A percentile compares a stretch with the other conserved stretches of the same genome.
These are phyloP conservation scores for Mactromeris polynyma DNA, from an alignment of 2,888 invertebrate species.

Conservation along the genomic window DNA sequence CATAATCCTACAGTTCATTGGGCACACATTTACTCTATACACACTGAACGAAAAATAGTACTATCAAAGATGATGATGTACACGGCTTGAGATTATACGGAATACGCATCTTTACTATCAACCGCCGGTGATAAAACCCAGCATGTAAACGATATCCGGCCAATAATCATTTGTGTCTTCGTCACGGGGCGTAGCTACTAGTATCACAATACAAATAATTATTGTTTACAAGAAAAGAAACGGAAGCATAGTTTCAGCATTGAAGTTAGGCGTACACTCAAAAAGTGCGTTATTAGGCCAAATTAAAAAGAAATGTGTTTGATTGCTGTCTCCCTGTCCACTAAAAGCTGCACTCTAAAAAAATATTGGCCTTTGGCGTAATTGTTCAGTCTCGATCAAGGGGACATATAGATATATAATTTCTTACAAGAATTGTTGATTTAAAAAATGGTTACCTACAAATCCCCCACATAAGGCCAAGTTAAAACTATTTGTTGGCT, in stretches of 20 bases:
- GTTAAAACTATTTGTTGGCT: too few relatives aligned
- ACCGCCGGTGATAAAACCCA: conserved; percentile 10
- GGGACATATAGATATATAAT: too few relatives aligned
- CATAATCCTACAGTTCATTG: conserved; percentile 6
- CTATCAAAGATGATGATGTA: neutral
- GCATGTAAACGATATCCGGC: neutral
- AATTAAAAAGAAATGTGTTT: too few relatives aligned
- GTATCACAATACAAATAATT: neutral
- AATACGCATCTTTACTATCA: conserved; percentile 17
- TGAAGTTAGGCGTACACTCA: neutral
- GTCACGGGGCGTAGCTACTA: neutral
- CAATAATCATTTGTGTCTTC: neutral
- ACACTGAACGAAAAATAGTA: neutral
- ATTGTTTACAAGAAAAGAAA: neutral
- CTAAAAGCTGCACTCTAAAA: too few relatives aligned
- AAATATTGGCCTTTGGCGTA: too few relatives aligned
- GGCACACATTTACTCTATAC: neutral
- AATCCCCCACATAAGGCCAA: too few relatives aligned
- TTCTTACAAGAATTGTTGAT: too few relatives aligned
- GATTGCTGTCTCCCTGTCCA: too few relatives aligned
- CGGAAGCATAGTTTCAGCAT: neutral
- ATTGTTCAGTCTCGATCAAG: too few relatives aligned
- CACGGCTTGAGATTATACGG: neutral
- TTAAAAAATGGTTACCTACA: too few relatives aligned
- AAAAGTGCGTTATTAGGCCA: too few relatives aligned